Conservation (phyloP, 2,113 vertebrate genomes). For the Apodemus sylvaticus region DNA sequence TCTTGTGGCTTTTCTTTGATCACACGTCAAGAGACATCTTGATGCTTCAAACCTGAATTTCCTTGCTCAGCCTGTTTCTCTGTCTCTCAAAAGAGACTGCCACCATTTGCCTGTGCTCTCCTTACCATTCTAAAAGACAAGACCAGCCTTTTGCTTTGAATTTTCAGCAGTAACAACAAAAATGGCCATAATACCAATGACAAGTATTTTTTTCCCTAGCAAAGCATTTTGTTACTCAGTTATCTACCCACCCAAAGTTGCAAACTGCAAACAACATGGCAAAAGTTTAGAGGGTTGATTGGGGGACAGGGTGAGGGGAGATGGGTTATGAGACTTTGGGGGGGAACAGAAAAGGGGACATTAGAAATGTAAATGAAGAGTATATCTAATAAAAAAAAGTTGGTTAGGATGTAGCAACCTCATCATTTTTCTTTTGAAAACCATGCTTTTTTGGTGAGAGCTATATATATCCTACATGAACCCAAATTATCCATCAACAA, state of each 20-base stretch:
- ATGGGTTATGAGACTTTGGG: no score
- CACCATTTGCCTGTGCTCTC: constrained; percentile 13
- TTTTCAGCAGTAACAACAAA: constrained; percentile 58
- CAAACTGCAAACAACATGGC: constrained; percentile 15
- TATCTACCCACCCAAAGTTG: constrained; percentile 37
- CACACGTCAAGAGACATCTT: background rate
- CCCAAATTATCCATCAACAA: background rate
- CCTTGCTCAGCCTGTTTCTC: background rate
- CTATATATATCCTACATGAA: background rate
- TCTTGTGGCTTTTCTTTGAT: background rate
- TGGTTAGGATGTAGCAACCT: background rate
- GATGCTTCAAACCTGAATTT: background rate
- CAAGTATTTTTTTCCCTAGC: constrained; percentile 47
- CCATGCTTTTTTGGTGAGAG: background rate
- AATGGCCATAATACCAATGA: constrained; percentile 54
- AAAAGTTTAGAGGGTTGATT: background rate
- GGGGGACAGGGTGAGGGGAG: no score
- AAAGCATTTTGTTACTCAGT: constrained; percentile 54
- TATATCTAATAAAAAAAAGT: background rate
- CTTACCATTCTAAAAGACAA: constrained; percentile 22
- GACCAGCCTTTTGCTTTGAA: constrained; percentile 34
- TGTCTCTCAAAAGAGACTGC: background rate
- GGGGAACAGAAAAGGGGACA: no score
- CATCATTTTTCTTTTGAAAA: background rate
- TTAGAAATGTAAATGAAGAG: no score